Evolutionary conservation across 2,113 vertebrate genomes (phyloP).

Genomic region (Takifugu flavidus): DNA sequence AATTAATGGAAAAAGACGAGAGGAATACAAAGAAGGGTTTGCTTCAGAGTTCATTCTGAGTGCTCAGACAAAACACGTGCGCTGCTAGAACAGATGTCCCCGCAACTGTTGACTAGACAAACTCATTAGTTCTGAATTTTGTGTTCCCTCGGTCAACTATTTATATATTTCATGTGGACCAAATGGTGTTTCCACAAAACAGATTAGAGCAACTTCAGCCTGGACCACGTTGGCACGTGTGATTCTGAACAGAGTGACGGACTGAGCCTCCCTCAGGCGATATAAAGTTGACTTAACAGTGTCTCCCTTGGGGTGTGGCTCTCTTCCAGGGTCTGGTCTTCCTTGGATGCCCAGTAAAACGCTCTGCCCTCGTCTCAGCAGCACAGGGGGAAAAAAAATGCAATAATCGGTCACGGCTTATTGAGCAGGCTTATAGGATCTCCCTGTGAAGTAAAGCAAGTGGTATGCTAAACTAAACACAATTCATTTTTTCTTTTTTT

Average conservation of each 20-base stretch:
- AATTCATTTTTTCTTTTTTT: constrained; percentile 47
- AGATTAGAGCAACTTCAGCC: constrained; percentile 8
- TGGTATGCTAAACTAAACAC: constrained; percentile 67
- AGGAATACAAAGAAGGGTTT: no score
- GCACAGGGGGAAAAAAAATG: constrained; percentile 40
- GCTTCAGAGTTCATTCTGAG: background rate
- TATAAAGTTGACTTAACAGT: constrained; percentile 21
- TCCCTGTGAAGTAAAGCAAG: constrained; percentile 64
- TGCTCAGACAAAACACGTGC: background rate
- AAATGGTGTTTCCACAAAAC: constrained; percentile 9
- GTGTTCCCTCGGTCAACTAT: background rate
- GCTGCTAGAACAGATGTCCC: constrained; percentile 6
- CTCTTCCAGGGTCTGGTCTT: background rate
- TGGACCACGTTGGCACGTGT: background rate
- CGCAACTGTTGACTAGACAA: background rate
- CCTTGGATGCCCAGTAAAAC: constrained; percentile 4
- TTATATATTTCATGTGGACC: constrained; percentile 9
- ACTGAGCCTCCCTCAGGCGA: constrained; percentile 8
- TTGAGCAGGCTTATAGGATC: constrained; percentile 74
- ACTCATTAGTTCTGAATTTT: constrained; percentile 16
- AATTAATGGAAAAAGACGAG: no score
- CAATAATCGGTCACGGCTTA: constrained; percentile 66
- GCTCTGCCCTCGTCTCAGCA: constrained; percentile 17
- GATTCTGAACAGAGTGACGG: background rate
- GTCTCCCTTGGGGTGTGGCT: constrained; percentile 17